These are phyloP conservation scores for Tetragnatha versicolor DNA, from an alignment of 1,140 invertebrate genomes.

Conservation along the genomic window DNA sequence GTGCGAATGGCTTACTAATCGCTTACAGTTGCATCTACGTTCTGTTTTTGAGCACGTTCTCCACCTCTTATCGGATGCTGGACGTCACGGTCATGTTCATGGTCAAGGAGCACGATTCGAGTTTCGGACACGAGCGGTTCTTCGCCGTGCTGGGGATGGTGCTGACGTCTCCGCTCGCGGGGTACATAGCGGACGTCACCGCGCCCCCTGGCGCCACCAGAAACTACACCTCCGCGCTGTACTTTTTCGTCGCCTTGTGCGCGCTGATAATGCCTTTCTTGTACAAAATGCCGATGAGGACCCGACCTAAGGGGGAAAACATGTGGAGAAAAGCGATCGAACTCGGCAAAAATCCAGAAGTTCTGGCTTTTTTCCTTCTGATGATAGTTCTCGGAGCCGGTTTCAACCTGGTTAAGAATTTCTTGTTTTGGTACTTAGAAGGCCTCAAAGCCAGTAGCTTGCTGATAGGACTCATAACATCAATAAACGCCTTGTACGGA, in stretches of 20 bases:
- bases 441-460: conserved; percentile 12
- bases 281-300: conserved; percentile 8
- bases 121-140: conserved; percentile 29
- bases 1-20: neutral
- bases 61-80: conserved; percentile 14
- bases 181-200: neutral
- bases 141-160: conserved; percentile 7
- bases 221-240: conserved; percentile 23
- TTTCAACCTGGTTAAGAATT: conserved; percentile 27
- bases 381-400: conserved; percentile 8
- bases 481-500: conserved; percentile 25
- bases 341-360: conserved; percentile 20
- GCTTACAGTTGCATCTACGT: neutral
- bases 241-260: neutral
- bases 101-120: conserved; percentile 31
- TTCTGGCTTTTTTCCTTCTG: neutral
- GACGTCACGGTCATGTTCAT: conserved; percentile 31
- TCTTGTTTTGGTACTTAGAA: conserved; percentile 28
- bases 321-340: conserved; percentile 18
- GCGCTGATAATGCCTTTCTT: neutral
- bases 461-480: conserved; percentile 21
- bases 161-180: neutral
- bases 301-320: conserved; percentile 9
- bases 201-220: neutral
- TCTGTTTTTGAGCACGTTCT: neutral